Evolutionary conservation across 2,797 vertebrate species (phyloP).

Genomic region (Chiroxiphia lanceolata): DNA sequence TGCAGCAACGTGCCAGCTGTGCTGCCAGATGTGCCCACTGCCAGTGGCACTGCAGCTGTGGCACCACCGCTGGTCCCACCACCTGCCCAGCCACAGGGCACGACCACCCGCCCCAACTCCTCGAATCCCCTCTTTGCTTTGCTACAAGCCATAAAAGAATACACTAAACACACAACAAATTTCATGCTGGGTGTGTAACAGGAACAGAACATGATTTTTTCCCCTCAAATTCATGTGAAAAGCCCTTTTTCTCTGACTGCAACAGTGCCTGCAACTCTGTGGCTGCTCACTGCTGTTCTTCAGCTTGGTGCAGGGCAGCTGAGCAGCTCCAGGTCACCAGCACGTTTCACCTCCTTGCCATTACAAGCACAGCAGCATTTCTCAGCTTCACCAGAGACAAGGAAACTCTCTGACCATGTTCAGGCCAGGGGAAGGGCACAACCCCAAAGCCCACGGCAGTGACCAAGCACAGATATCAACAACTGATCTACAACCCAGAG

Average conservation of each 20-base stretch:
- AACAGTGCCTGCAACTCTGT: rapidly evolving
- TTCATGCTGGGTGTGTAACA: background rate
- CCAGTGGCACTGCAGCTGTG: background rate
- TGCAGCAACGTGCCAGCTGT: background rate
- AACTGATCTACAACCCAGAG: background rate
- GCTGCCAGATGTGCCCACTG: background rate
- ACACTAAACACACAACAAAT: background rate
- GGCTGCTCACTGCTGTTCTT: background rate
- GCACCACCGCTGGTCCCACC: background rate
- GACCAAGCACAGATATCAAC: background rate
- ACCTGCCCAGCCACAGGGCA: background rate
- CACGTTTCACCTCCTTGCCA: background rate
- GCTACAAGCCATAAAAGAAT: background rate
- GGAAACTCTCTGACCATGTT: background rate
- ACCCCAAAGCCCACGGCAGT: rapidly evolving
- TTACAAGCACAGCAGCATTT: rapidly evolving
- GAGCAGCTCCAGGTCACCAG: rapidly evolving
- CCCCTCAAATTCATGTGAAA: background rate
- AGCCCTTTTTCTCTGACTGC: background rate
- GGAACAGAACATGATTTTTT: rapidly evolving
- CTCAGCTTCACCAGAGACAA: background rate
- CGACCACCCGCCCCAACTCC: background rate
- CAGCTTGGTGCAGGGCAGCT: rapidly evolving
- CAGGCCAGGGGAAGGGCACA: background rate
- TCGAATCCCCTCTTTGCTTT: rapidly evolving